phyloP scores from a whole-genome alignment of 2,888 invertebrate species.

The Harpagoxenus sublaevis region DNA sequence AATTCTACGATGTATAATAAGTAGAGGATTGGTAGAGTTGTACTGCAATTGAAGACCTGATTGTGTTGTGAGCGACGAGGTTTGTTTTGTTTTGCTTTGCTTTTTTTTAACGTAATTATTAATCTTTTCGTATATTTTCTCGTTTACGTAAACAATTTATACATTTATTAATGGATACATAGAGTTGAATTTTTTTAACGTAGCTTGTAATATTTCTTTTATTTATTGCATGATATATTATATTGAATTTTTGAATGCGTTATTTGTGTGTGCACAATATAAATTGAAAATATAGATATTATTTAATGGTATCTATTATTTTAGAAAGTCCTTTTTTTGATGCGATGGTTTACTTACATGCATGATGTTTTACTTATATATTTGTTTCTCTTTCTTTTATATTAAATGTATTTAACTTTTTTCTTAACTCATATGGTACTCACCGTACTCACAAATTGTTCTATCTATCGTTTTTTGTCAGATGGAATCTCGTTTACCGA shows the following conservation, averaged over 20 bases:
- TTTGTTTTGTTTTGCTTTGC: slow-evolving; percentile 19
- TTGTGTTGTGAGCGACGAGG: slow-evolving; percentile 9
- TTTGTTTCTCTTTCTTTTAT: background rate
- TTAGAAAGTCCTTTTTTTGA: background rate
- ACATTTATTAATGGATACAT: background rate
- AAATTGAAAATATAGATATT: background rate
- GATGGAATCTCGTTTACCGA: slow-evolving; percentile 88
- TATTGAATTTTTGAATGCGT: background rate
- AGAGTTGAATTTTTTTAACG: background rate
- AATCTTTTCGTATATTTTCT: background rate
- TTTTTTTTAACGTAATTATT: background rate
- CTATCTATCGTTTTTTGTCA: slow-evolving; percentile 56
- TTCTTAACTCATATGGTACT: background rate
- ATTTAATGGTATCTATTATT: background rate
- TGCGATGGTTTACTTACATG: background rate
- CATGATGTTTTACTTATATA: background rate
- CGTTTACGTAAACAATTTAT: background rate
- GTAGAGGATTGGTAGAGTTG: background rate
- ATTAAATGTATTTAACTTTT: background rate
- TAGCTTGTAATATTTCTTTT: background rate
- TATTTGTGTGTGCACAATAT: background rate
- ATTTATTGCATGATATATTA: background rate
- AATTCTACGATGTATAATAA: background rate
- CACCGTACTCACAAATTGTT: slow-evolving; percentile 3
- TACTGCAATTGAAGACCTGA: background rate